Evolutionary conservation across 1,140 invertebrate species (phyloP).

Genomic region (Andrena cerasifolii): DNA sequence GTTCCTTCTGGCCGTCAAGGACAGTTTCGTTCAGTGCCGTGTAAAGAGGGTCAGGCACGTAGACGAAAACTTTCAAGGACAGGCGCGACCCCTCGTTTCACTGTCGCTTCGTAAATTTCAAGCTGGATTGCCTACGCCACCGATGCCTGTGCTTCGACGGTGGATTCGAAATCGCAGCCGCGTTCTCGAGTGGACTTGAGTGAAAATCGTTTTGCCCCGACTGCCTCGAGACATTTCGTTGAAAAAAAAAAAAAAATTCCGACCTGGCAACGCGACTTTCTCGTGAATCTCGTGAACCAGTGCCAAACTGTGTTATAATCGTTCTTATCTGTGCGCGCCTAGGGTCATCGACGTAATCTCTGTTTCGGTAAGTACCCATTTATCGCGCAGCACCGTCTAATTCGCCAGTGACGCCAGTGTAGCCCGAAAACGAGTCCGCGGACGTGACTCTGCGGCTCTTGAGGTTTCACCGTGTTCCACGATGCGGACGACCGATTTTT

Average conservation of each 20-base stretch:
- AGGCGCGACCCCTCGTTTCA: conserved; percentile 47
- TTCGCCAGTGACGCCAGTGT: neutral
- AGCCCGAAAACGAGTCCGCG: too few relatives aligned
- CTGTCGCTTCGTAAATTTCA: conserved; percentile 36
- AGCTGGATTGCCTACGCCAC: neutral
- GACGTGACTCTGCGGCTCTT: too few relatives aligned
- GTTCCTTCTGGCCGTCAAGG: conserved; percentile 61
- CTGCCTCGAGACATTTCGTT: too few relatives aligned
- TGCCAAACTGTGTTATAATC: neutral
- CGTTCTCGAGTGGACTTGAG: too few relatives aligned
- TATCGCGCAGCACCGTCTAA: conserved; percentile 8
- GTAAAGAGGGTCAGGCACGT: conserved; percentile 66
- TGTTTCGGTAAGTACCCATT: conserved; percentile 10
- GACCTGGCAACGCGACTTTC: neutral
- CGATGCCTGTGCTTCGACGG: neutral
- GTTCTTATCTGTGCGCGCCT: neutral
- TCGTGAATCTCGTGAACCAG: conserved; percentile 16
- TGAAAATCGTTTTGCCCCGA: neutral
- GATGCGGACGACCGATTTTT: conserved; percentile 4
- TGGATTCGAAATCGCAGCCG: too few relatives aligned
- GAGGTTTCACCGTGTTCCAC: neutral
- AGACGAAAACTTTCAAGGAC: conserved; percentile 68
- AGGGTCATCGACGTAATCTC: conserved; percentile 25
- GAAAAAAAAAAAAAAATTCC: too few relatives aligned
- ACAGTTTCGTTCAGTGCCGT: conserved; percentile 55